Conservation (phyloP, 2,888 invertebrate genomes). For the Ypsolopha sequella region DNA sequence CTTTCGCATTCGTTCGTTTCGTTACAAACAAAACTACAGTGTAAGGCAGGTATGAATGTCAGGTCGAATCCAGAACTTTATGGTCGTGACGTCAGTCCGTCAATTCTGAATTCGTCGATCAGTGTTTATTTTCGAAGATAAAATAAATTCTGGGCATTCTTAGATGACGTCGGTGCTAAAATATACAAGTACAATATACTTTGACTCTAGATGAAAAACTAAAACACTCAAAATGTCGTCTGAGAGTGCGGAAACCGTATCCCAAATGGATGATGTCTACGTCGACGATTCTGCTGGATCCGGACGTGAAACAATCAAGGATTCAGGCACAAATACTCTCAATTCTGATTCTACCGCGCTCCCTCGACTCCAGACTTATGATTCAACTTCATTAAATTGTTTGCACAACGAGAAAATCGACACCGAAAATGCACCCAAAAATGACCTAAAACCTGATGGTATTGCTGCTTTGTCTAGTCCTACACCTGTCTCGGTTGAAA, state of each 20-base stretch:
- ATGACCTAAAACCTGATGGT: conserved; percentile 16
- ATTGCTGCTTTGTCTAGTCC: conserved; percentile 20
- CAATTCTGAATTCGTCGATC: too few species aligned
- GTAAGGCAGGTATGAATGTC: too few species aligned
- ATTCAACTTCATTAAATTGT: conserved; percentile 24
- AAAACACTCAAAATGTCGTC: conserved; percentile 30
- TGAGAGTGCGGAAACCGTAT: conserved; percentile 21
- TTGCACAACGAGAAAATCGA: conserved; percentile 14
- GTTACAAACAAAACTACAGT: too few species aligned
- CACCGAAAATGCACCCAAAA: conserved; percentile 10
- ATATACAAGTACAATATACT: too few species aligned
- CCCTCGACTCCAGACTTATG: conserved; percentile 15
- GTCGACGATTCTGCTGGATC: conserved; percentile 30
- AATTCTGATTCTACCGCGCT: conserved; percentile 20
- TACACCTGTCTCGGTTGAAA: conserved; percentile 20
- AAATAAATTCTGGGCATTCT: too few species aligned
- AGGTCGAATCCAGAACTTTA: too few species aligned
- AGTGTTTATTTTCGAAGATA: too few species aligned
- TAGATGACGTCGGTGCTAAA: too few species aligned
- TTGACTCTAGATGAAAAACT: too few species aligned
- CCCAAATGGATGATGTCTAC: conserved; percentile 40
- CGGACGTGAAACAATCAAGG: conserved; percentile 24
- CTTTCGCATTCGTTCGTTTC: too few species aligned
- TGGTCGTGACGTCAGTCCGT: too few species aligned
- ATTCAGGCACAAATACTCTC: conserved; percentile 37